These are phyloP conservation scores for Diadegma fenestrale DNA, from an alignment of 2,888 invertebrate genomes.

Conservation along the genomic window DNA sequence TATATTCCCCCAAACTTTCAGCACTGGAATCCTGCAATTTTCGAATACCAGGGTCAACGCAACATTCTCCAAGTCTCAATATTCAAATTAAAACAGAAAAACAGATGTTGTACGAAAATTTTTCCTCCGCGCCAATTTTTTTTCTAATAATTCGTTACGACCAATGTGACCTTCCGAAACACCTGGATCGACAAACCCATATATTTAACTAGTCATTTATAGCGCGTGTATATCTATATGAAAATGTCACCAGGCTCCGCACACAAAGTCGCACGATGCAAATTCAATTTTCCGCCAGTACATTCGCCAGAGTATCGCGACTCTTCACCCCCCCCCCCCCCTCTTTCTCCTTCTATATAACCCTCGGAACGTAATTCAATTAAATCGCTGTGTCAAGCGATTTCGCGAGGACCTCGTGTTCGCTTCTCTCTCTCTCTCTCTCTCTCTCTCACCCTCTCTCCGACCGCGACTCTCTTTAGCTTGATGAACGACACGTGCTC, in stretches of 20 bases:
- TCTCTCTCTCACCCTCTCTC: constrained; percentile 39
- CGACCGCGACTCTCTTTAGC: constrained; percentile 14
- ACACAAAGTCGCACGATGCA: constrained; percentile 71
- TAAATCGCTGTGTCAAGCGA: constrained; percentile 73
- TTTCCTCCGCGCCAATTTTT: background rate
- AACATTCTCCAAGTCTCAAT: background rate
- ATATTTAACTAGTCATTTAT: background rate
- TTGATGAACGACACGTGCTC: constrained; percentile 68
- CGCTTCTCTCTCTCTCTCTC: constrained; percentile 14
- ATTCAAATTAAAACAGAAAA: background rate
- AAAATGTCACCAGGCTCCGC: constrained; percentile 45
- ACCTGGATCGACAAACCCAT: constrained; percentile 2
- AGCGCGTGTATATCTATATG: background rate
- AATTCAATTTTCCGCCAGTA: constrained; percentile 74
- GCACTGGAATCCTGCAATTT: constrained; percentile 30
- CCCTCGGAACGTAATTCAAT: constrained; percentile 71
- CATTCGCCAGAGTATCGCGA: constrained; percentile 39
- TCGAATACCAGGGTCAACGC: background rate
- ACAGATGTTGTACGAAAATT: background rate
- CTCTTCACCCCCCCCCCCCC: constrained; percentile 23
- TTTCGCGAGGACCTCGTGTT: constrained; percentile 69
- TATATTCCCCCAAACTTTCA: background rate
- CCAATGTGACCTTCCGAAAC: constrained; percentile 20
- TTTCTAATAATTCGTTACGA: constrained; percentile 15
- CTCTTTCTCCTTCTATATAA: background rate